Percentiles rank a stretch among this genome's conserved stretches.
phyloP scores from a whole-genome alignment of 2,888 invertebrate genomes.

The Apamea crenata region DNA sequence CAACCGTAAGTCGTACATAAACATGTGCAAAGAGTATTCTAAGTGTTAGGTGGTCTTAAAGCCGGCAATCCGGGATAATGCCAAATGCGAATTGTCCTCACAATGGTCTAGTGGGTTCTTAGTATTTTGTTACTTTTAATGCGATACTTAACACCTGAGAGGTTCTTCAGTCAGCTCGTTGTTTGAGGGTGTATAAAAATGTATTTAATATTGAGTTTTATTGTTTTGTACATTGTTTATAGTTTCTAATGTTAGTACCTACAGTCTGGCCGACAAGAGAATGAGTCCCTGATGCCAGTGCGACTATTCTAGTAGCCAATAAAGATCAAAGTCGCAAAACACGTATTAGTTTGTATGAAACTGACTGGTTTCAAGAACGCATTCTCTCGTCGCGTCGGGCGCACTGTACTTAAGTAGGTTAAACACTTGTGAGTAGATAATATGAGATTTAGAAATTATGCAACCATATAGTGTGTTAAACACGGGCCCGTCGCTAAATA shows the following conservation, averaged over 20 bases:
- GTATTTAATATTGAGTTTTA: background rate
- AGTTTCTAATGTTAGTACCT: background rate
- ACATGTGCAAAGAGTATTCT: background rate
- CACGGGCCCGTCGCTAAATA: too few relatives aligned
- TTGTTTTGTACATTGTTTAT: background rate
- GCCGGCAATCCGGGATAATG: constrained; percentile 22
- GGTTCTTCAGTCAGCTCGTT: background rate
- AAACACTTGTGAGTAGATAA: too few relatives aligned
- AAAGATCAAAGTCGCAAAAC: background rate
- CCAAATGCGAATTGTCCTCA: constrained; percentile 33
- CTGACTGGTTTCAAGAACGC: too few relatives aligned
- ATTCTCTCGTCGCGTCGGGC: too few relatives aligned
- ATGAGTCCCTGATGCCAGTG: background rate
- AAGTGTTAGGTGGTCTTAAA: constrained; percentile 26
- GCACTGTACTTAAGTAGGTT: too few relatives aligned
- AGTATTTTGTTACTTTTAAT: background rate
- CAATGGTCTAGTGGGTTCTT: constrained; percentile 3
- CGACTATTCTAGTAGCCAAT: background rate
- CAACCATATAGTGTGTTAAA: too few relatives aligned
- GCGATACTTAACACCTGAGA: background rate
- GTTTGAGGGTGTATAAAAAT: background rate
- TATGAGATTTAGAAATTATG: too few relatives aligned
- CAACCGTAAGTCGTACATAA: background rate
- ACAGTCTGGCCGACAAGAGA: background rate
- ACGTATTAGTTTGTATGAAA: background rate